These are phyloP conservation scores for Drosophila niveifrons DNA, from an alignment of 2,888 invertebrate species.

Conservation along the genomic window DNA sequence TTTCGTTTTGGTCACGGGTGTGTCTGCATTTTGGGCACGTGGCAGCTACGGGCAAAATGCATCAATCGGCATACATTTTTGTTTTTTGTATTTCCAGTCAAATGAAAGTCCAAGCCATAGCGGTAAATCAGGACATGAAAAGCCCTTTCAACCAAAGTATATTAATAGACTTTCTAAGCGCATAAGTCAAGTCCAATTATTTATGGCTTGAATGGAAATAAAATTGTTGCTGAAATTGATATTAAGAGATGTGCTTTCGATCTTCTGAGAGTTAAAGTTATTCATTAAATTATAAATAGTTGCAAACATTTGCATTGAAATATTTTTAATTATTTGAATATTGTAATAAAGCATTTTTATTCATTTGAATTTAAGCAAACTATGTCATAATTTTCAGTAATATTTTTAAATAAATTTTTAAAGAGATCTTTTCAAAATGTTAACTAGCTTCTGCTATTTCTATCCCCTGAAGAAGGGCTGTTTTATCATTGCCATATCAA, in stretches of 20 bases:
- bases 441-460: conserved; percentile 18
- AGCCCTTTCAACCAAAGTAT: conserved; percentile 1
- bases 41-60: conserved; percentile 38
- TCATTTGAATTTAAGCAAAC: conserved; percentile 14
- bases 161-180: conserved; percentile 26
- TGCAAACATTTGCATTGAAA: too few relatives aligned
- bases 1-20: conserved; percentile 35
- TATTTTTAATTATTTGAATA: not conserved
- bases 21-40: conserved; percentile 46
- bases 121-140: not conserved
- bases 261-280: too few relatives aligned
- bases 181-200: not conserved
- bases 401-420: not conserved
- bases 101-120: conserved; percentile 43
- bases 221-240: not conserved
- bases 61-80: conserved; percentile 21
- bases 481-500: not conserved
- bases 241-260: not conserved
- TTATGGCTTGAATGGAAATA: not conserved
- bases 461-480: conserved; percentile 10
- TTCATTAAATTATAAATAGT: too few relatives aligned
- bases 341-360: not conserved
- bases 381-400: not conserved
- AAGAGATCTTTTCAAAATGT: conserved; percentile 10
- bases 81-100: not conserved